Conservation (phyloP, 1,140 invertebrate species). For the Diabrotica virgifera region DNA sequence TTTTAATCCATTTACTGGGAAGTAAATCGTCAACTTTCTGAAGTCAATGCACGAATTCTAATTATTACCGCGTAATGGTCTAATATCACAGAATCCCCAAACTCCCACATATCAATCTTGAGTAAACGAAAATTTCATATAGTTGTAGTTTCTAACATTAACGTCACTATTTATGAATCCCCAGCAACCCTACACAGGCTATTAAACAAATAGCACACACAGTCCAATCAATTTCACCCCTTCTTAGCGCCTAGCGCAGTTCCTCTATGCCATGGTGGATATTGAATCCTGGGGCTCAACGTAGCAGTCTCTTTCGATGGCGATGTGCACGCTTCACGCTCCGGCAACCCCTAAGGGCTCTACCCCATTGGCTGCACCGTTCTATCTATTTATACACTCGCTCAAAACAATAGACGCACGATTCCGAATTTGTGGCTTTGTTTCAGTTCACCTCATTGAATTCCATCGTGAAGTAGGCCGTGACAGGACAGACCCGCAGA, state of each 20-base stretch:
- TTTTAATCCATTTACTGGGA: too few species aligned
- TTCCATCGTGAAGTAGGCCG: slow-evolving; percentile 9
- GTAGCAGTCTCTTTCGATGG: not conserved
- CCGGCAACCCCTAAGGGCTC: not conserved
- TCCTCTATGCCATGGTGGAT: not conserved
- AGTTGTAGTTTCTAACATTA: too few species aligned
- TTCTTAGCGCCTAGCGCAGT: not conserved
- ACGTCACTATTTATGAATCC: too few species aligned
- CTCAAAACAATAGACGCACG: slow-evolving; percentile 19
- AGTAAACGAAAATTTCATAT: too few species aligned
- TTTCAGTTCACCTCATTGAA: slow-evolving; percentile 17
- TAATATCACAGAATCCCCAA: too few species aligned
- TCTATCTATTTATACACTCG: not conserved
- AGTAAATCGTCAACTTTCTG: too few species aligned
- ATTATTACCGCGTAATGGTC: too few species aligned
- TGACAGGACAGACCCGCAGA: slow-evolving; percentile 4
- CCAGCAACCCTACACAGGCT: too few species aligned
- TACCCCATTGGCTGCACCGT: not conserved
- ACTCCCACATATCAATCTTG: too few species aligned
- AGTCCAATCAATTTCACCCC: not conserved
- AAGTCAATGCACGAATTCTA: too few species aligned
- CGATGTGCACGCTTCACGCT: slow-evolving; percentile 8
- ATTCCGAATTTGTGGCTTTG: slow-evolving; percentile 18
- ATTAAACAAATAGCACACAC: too few species aligned
- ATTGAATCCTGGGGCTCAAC: slow-evolving; percentile 2